Evolutionary conservation across 2,888 invertebrate species (phyloP), one percentile per base, ranked within the genome.

Genomic region (Cheilosia pagana): DNA sequence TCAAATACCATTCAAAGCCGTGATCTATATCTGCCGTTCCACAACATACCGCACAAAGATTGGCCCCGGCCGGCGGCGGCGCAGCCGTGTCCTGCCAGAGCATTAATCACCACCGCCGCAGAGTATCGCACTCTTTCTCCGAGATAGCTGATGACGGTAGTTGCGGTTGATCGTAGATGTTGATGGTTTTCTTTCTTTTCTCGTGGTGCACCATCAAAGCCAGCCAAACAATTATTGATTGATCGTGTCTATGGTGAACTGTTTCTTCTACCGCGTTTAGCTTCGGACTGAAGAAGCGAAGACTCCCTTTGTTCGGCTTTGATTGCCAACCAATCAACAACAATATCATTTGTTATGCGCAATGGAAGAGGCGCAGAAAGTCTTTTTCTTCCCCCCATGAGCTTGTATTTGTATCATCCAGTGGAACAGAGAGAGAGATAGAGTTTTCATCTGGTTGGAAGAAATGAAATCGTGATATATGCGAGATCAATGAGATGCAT

Each of bases 401-500:
- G 43, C 52, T 60, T 60, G 25, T 48, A 77, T 77, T 12, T 12
- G 63, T 60, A 57, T 55, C 67, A 74, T 57, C 52, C 35, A 67
- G 59, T 10, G 12, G 3, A 8, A 3, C 39, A 65, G 21, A 59
- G 45, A n/a, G 23, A 60, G 45, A 5, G 45, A 23, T 50, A 60
- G 50, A 35, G 31, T 4, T 0, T 0, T 72, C 62, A 67, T 74
- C 74, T 75, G 79, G 48, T 62, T 83, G 41, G 25, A 50, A 76
- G 71, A 85, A 83, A 81, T 76, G 71, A 76, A 85, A 81, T 85
- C 85, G 81, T 85, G 85, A 85, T 85, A 81, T 85, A 85, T 87
- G 87, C 81, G 86, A 87, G 87, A 87, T 87, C 87, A 88, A 87
- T 87, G 87, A 89, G 90, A 88, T 89, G 90, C 89, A 90, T 90